Evolutionary conservation across 2,797 vertebrate genomes (phyloP).

Genomic region (Lithobates pipiens): DNA sequence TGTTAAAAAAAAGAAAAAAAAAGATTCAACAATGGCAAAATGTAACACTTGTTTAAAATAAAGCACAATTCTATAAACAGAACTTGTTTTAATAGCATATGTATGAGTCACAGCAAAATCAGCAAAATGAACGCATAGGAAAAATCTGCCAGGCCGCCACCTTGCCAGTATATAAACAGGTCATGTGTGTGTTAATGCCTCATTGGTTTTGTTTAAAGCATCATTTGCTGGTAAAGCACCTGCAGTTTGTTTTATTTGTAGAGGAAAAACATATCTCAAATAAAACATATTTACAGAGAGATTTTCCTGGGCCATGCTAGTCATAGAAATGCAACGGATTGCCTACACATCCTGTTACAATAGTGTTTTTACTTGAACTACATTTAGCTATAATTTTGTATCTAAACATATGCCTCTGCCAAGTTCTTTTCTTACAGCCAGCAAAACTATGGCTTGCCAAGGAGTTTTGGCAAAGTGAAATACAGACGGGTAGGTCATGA

Average conservation of each 20-base stretch:
- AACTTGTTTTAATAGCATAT: not conserved
- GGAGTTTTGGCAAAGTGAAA: not conserved
- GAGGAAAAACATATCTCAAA: slow-evolving; percentile 4
- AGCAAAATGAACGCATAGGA: not conserved
- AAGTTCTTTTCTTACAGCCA: not conserved
- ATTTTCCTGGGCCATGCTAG: not conserved
- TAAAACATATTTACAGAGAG: slow-evolving; percentile 7
- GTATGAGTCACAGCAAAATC: not conserved
- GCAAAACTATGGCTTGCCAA: not conserved
- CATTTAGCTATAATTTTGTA: not conserved
- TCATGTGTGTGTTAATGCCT: slow-evolving; percentile 9
- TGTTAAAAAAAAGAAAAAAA: not conserved
- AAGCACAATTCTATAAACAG: not conserved
- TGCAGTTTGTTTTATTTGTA: slow-evolving; percentile 15
- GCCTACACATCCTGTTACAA: not conserved
- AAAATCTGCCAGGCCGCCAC: not conserved
- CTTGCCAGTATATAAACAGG: slow-evolving; percentile 4
- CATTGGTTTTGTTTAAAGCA: slow-evolving; percentile 15
- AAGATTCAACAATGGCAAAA: not conserved
- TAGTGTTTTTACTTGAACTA: not conserved
- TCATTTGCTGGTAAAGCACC: not conserved
- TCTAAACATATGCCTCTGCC: not conserved
- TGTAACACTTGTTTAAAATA: not conserved
- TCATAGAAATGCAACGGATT: not conserved
- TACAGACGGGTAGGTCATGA: not conserved